These are phyloP conservation scores for Drosophila parabipectinata DNA, from an alignment of 1,140 invertebrate species.

Conservation along the genomic window DNA sequence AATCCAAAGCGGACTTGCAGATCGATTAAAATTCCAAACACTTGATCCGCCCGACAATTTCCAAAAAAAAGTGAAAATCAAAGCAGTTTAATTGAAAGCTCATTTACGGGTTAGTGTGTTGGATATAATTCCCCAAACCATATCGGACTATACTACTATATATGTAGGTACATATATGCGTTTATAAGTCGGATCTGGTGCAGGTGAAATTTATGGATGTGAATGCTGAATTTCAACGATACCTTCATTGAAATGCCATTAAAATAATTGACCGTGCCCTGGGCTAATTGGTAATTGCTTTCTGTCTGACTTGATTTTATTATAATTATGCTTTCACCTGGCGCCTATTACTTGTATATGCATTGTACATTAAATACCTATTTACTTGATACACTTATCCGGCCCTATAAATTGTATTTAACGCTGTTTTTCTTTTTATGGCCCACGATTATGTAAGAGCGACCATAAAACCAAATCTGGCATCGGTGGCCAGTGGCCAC, in stretches of 20 bases:
- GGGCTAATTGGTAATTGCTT: slow-evolving; percentile 33
- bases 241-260: slow-evolving; percentile 54
- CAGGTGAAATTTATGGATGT: slow-evolving; percentile 78
- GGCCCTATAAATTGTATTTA: background rate
- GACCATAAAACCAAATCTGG: slow-evolving; percentile 22
- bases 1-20: background rate
- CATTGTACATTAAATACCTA: background rate
- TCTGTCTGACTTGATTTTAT: slow-evolving; percentile 25
- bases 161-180: no score
- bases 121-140: slow-evolving; percentile 58
- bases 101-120: slow-evolving; percentile 47
- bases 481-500: slow-evolving; percentile 27
- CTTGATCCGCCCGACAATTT: slow-evolving; percentile 9
- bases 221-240: slow-evolving; percentile 73
- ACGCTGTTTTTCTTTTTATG: background rate
- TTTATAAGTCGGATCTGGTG: slow-evolving; percentile 67
- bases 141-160: slow-evolving; percentile 7
- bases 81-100: slow-evolving; percentile 67
- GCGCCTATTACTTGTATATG: background rate
- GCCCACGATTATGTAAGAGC: slow-evolving; percentile 33
- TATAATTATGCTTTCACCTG: slow-evolving; percentile 55
- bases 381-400: background rate
- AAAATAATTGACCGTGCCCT: slow-evolving; percentile 38
- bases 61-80: slow-evolving; percentile 66
- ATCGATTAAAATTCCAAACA: slow-evolving; percentile 44